These are phyloP conservation scores for Lepidocyrtinus sp. DNA, from an alignment of 2,888 invertebrate species.

Conservation along the genomic window DNA sequence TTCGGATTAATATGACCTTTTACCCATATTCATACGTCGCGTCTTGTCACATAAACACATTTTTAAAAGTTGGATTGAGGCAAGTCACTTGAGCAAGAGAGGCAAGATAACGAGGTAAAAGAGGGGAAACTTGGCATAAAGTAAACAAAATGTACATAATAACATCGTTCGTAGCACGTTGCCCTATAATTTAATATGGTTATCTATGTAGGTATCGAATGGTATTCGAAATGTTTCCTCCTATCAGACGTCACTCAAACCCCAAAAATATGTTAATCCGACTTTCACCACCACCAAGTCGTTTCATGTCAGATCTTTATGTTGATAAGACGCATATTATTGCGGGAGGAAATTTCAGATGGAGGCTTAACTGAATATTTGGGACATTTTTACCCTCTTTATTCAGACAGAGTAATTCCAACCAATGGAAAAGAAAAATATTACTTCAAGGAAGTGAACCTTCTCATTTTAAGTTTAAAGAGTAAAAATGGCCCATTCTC, in stretches of 20 bases:
- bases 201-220: neutral
- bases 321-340: neutral
- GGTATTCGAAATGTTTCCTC: neutral
- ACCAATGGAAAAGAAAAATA: too few relatives aligned
- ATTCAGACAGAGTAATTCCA: too few relatives aligned
- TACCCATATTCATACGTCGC: neutral
- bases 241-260: neutral
- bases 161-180: neutral
- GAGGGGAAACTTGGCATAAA: neutral
- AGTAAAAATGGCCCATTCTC: too few relatives aligned
- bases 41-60: neutral
- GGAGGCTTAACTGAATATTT: too few relatives aligned
- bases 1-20: neutral
- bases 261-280: neutral
- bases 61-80: neutral
- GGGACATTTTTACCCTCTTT: too few relatives aligned
- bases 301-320: neutral
- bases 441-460: too few relatives aligned
- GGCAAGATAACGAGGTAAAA: slow-evolving; percentile 27
- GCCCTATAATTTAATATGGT: neutral
- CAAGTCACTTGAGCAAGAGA: slow-evolving; percentile 14
- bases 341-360: too few relatives aligned
- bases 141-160: neutral
- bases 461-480: too few relatives aligned
- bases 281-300: neutral